A percentile compares a stretch with the other conserved stretches of the same genome.
Conservation (phyloP, 2,888 invertebrate genomes). For the Brenthis ino region DNA sequence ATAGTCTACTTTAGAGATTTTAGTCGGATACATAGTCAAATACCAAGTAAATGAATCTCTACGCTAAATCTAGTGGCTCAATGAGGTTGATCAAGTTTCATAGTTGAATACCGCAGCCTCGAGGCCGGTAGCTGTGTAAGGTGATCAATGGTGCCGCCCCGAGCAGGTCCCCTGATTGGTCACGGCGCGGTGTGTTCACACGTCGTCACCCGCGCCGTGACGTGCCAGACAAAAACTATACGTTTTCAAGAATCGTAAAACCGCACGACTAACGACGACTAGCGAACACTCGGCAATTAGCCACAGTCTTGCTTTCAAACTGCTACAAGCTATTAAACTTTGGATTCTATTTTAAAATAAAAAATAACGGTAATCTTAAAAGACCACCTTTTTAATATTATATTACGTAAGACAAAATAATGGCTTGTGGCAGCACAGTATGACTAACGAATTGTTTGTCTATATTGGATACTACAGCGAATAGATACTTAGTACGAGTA, state of each 20-base stretch:
- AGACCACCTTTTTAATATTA: too few species aligned
- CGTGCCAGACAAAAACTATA: slow-evolving; percentile 17
- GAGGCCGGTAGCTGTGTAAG: slow-evolving; percentile 24
- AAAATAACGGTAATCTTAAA: not conserved
- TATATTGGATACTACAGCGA: too few species aligned
- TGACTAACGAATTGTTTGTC: too few species aligned
- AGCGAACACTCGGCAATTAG: slow-evolving; percentile 12
- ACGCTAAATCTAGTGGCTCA: not conserved
- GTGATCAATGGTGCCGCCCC: slow-evolving; percentile 28
- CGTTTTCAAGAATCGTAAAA: slow-evolving; percentile 16
- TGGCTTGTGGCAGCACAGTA: too few species aligned
- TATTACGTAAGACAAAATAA: too few species aligned
- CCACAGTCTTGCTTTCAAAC: not conserved
- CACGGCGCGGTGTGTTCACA: slow-evolving; percentile 32
- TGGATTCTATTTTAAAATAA: not conserved
- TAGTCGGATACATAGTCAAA: too few species aligned
- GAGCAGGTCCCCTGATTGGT: slow-evolving; percentile 17
- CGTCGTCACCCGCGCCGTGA: slow-evolving; percentile 26
- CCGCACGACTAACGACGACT: slow-evolving; percentile 14
- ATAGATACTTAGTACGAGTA: too few species aligned
- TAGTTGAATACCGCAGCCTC: slow-evolving; percentile 9
- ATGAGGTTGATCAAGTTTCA: slow-evolving; percentile 10
- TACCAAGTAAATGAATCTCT: not conserved
- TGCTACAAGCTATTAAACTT: slow-evolving; percentile 14
- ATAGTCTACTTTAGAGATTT: too few species aligned